These are phyloP conservation scores for Pterois miles DNA, from an alignment of 2,797 vertebrate genomes.

Conservation along the genomic window DNA sequence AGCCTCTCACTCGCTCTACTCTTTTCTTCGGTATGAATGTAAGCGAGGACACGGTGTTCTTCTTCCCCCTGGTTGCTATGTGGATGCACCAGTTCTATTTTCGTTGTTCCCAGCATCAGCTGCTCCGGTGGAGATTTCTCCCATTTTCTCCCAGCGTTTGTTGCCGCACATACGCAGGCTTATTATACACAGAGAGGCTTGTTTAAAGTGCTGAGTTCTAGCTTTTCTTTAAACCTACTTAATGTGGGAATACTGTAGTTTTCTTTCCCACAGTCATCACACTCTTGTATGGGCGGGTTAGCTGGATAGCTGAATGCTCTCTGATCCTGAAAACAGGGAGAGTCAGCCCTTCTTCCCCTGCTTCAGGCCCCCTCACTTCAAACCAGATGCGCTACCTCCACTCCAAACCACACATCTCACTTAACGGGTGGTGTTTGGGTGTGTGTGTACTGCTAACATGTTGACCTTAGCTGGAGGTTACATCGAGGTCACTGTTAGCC, in stretches of 20 bases:
- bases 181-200: conserved; percentile 1
- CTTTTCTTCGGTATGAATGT: conserved; percentile 39
- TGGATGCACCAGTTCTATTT: conserved; percentile 69
- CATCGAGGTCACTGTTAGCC: conserved; percentile 13
- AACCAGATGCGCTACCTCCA: conserved; percentile 44
- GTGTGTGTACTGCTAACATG: not conserved
- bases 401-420: conserved; percentile 7
- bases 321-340: conserved; percentile 19
- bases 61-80: conserved; percentile 58
- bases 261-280: conserved; percentile 42
- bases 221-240: conserved; percentile 47
- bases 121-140: conserved; percentile 36
- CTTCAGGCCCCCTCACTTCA: conserved; percentile 26
- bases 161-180: conserved; percentile 26
- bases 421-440: not conserved
- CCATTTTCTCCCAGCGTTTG: conserved; percentile 18
- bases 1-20: conserved; percentile 34
- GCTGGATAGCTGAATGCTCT: not conserved
- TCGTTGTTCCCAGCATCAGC: conserved; percentile 58
- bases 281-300: not conserved
- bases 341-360: not conserved
- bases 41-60: conserved; percentile 69
- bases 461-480: conserved; percentile 31
- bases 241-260: conserved; percentile 38
- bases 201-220: conserved; percentile 57